Base-by-base conservation (phyloP, 2,797 vertebrate species). In the Chaetophractus vellerosus region DNA sequence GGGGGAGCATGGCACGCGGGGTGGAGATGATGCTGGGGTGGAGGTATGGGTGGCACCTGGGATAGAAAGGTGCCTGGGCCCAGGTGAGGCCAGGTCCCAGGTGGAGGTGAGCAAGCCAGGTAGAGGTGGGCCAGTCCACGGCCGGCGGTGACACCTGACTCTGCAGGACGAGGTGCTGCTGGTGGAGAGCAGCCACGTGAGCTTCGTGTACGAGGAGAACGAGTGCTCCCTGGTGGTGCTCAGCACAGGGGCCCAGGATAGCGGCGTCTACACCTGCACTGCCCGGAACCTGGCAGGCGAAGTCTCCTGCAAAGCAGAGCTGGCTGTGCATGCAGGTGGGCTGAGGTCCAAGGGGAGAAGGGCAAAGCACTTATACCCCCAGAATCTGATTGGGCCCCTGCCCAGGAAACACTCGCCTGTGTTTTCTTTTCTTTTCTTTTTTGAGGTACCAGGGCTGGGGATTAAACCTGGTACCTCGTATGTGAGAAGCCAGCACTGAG, bases 231-330 rank as follows among this genome's bases (percentile, higher is more conserved):
- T 99, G 96, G 99, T 99, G 96, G 98, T 99, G 59, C 98, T 99
- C 82, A 99, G 99, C 2, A 98, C 99, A 0, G 97, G 98, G 0
- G 90, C 98, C 1, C 98, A 99, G 0, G 99, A 99, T 96, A 99
- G 99, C 0, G 99, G 99, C 0, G 99, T 99, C 50, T 99, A 99
- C 93, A 99, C 99, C 90, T 99, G 99, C 97, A 99, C 98, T 0
- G 99, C 99, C 10, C 98, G 98, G 90, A 99, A 99, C 97, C 96
- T 99, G 98, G 99, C 99, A 0, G 99, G 99, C 4, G 99, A 99
- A 15, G 99, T 99, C 66, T 99, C 99, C 96, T 99, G 99, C 98
- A 99, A 99, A 97, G 99, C 99, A 0, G 99, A 99, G 97, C 98
- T 99, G 97, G 99, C 99, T 2, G 98, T 99, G 83, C 98, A 94